phyloP scores from a whole-genome alignment of 2,113 vertebrate species.

The Scomber colias region DNA sequence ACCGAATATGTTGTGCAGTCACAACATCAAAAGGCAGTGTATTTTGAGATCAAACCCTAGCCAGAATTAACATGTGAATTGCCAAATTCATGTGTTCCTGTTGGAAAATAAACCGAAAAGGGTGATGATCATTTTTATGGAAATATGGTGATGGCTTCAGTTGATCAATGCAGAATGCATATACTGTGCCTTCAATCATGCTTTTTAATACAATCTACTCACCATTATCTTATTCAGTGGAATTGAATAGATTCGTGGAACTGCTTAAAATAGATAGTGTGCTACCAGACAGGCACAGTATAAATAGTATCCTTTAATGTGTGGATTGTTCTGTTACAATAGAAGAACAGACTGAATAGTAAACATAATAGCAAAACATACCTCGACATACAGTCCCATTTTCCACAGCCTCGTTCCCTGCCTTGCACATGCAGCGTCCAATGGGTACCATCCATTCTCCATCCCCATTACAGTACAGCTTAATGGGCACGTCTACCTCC shows the following conservation, averaged over 20 bases:
- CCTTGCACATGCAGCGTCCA: constrained; percentile 96
- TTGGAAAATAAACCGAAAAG: background rate
- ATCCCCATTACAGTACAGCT: constrained; percentile 97
- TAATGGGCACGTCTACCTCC: constrained; percentile 98
- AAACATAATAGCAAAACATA: constrained; percentile 73
- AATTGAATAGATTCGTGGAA: constrained; percentile 15
- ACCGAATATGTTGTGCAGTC: constrained; percentile 19
- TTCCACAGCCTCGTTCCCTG: constrained; percentile 93
- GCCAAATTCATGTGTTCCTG: constrained; percentile 15
- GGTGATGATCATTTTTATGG: constrained; percentile 20
- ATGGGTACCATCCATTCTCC: constrained; percentile 99
- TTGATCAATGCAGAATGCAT: constrained; percentile 25
- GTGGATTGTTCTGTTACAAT: constrained; percentile 32
- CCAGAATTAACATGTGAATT: constrained; percentile 23
- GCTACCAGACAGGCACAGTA: constrained; percentile 15
- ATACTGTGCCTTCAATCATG: constrained; percentile 1
- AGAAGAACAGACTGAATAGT: constrained; percentile 7
- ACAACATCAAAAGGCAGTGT: constrained; percentile 18
- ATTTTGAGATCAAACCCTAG: constrained; percentile 26
- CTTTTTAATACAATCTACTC: constrained; percentile 14
- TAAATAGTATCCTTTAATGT: background rate
- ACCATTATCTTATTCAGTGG: constrained; percentile 13
- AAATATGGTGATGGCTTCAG: constrained; percentile 25
- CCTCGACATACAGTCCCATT: constrained; percentile 96
- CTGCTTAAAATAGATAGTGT: background rate